A percentile compares a stretch with the other conserved stretches of the same genome.
Conservation (phyloP, 2,797 vertebrate species). For the Pempheris klunzingeri region DNA sequence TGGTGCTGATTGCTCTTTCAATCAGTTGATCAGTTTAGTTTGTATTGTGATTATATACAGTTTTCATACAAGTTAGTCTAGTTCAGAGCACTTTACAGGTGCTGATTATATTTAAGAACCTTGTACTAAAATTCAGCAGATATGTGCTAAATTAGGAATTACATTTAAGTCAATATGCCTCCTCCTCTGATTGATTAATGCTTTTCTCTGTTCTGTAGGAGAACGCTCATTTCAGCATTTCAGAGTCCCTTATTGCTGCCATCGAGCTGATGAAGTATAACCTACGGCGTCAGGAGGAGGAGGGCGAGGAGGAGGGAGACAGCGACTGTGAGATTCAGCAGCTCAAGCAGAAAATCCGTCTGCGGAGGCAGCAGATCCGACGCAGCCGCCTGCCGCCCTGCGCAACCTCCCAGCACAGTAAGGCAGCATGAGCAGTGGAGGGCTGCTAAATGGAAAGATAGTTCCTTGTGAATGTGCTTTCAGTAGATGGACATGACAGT, state of each 20-base stretch:
- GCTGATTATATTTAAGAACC: background rate
- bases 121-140: background rate
- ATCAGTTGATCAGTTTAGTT: background rate
- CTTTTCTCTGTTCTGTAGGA: conserved; percentile 83
- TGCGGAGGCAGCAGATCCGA: conserved; percentile 95
- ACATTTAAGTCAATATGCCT: background rate
- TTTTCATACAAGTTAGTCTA: background rate
- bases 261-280: conserved; percentile 99
- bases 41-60: background rate
- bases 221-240: conserved; percentile 99
- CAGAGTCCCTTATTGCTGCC: conserved; percentile 96
- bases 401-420: conserved; percentile 73
- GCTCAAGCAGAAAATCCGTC: conserved; percentile 95
- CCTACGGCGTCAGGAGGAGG: conserved; percentile 83
- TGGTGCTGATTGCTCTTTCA: background rate
- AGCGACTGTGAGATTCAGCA: conserved; percentile 97
- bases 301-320: conserved; percentile 88
- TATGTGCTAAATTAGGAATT: background rate
- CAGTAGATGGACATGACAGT: background rate
- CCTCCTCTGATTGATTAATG: background rate
- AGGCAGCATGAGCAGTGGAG: conserved; percentile 12
- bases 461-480: background rate
- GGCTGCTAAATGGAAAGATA: background rate
- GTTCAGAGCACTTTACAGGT: background rate
- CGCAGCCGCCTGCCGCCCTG: conserved; percentile 83